These are phyloP conservation scores for Ophion ventricosus DNA, from an alignment of 2,888 invertebrate species.

Conservation along the genomic window DNA sequence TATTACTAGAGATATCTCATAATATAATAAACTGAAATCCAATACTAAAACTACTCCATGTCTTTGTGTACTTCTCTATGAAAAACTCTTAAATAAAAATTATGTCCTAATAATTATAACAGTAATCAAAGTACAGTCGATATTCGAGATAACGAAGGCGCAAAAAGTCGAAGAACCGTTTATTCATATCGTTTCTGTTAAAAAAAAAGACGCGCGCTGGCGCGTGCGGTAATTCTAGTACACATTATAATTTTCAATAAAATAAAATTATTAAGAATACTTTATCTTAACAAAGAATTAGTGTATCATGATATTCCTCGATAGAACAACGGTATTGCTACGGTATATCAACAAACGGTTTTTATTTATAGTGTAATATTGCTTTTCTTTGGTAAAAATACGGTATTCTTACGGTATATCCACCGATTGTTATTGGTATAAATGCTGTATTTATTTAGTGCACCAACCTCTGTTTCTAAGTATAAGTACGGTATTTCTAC, in stretches of 20 bases:
- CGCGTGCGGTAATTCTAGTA: background rate
- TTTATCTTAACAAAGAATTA: constrained; percentile 2
- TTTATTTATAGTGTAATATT: constrained; percentile 15
- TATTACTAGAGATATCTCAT: background rate
- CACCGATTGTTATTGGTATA: constrained; percentile 22
- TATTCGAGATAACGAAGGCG: constrained; percentile 5
- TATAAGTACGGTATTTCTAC: constrained; percentile 5
- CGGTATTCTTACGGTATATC: constrained; percentile 16
- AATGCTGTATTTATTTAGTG: constrained; percentile 18
- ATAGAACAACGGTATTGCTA: constrained; percentile 14
- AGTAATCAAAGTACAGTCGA: constrained; percentile 2
- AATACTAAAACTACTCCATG: background rate
- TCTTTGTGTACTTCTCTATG: background rate
- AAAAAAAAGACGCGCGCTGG: constrained; percentile 1
- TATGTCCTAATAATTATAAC: constrained; percentile 6
- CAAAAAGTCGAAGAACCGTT: constrained; percentile 1
- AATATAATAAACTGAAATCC: constrained; percentile 9
- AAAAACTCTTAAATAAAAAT: background rate
- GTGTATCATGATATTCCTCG: constrained; percentile 9
- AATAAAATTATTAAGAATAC: constrained; percentile 18
- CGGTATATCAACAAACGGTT: constrained; percentile 14
- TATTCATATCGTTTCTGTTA: background rate
- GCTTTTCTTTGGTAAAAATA: constrained; percentile 12
- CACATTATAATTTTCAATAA: constrained; percentile 9
- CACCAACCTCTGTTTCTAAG: constrained; percentile 16